These are phyloP conservation scores for Tinea pellionella DNA, from an alignment of 2,888 invertebrate genomes.

Conservation along the genomic window DNA sequence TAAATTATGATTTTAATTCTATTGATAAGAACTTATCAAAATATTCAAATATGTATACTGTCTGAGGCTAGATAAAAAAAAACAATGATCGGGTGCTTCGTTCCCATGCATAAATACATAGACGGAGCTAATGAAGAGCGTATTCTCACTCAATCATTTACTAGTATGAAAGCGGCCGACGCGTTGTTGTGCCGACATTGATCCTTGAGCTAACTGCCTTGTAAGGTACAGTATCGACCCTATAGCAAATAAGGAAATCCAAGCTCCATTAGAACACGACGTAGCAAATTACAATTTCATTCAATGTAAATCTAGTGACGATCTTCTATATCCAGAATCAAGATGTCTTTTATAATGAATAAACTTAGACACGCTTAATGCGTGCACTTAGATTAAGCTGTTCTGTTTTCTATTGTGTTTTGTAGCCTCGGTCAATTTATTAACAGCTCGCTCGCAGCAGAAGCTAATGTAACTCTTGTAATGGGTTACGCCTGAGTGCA, in stretches of 20 bases:
- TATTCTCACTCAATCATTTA: conserved; percentile 13
- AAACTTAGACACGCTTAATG: conserved; percentile 52
- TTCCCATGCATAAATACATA: conserved; percentile 4
- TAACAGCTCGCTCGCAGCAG: conserved; percentile 8
- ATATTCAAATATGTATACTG: too few relatives aligned
- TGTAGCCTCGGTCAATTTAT: conserved; percentile 29
- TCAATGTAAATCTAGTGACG: conserved; percentile 54
- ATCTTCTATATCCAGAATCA: conserved; percentile 27
- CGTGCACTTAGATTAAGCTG: conserved; percentile 45
- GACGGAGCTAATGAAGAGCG: conserved; percentile 9
- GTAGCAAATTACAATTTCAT: conserved; percentile 62
- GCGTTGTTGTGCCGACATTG: conserved; percentile 5
- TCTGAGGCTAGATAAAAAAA: neutral
- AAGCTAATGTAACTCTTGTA: conserved; percentile 3
- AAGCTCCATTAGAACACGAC: conserved; percentile 37
- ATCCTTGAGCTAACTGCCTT: conserved; percentile 27
- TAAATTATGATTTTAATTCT: too few relatives aligned
- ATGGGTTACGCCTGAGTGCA: conserved; percentile 7
- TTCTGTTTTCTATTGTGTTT: conserved; percentile 38
- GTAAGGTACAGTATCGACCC: conserved; percentile 30
- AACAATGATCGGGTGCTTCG: neutral
- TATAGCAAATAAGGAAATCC: conserved; percentile 39
- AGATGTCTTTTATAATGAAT: conserved; percentile 37
- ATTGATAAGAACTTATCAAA: too few relatives aligned
- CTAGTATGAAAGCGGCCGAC: conserved; percentile 5